A percentile compares a stretch with the other conserved stretches of the same genome.
Conservation (phyloP, 2,113 vertebrate species). For the Catharus fuscescens region DNA sequence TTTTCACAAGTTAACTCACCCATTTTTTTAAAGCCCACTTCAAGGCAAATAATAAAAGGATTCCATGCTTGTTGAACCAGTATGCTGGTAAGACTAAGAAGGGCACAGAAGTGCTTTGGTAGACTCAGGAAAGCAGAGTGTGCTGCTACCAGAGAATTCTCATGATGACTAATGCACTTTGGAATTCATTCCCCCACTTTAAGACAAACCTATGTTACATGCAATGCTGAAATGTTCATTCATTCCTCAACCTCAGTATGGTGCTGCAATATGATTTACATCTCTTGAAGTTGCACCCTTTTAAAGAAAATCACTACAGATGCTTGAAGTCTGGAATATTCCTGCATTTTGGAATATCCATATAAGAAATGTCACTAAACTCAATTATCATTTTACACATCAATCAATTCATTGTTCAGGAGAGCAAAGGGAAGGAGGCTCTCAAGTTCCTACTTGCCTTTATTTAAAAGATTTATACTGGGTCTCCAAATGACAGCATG, state of each 20-base stretch:
- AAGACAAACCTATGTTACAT: not conserved
- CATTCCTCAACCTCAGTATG: not conserved
- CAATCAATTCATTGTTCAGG: not conserved
- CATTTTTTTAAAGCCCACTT: not conserved
- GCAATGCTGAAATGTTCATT: not conserved
- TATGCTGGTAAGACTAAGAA: not conserved
- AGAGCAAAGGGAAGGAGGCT: not conserved
- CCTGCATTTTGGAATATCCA: not conserved
- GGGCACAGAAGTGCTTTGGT: not conserved
- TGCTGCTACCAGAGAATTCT: not conserved
- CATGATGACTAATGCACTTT: not conserved
- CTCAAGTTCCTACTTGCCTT: not conserved
- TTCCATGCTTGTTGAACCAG: not conserved
- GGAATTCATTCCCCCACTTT: not conserved
- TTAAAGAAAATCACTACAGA: not conserved
- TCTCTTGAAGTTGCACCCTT: not conserved
- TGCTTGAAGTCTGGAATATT: not conserved
- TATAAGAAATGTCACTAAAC: not conserved
- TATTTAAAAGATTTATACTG: not conserved
- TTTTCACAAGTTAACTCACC: not conserved
- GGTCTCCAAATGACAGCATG: not conserved
- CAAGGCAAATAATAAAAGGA: not conserved
- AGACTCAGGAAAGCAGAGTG: not conserved
- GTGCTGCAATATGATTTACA: not conserved
- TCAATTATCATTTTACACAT: not conserved